These are phyloP conservation scores for Denticeps clupeoides DNA, from an alignment of 2,797 vertebrate genomes.

Conservation along the genomic window DNA sequence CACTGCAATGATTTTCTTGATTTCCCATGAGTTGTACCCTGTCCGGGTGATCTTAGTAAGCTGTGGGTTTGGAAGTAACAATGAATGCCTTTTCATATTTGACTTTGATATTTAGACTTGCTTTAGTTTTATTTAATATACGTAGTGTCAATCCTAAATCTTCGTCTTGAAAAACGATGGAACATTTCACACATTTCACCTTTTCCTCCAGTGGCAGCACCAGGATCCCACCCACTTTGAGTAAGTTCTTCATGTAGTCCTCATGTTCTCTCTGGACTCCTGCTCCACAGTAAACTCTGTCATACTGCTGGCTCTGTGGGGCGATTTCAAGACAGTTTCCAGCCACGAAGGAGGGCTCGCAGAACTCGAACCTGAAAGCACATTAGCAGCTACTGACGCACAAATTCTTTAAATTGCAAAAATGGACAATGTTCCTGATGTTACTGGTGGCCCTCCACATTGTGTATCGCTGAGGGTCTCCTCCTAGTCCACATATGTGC, in stretches of 20 bases:
- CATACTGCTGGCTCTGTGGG: slow-evolving; percentile 68
- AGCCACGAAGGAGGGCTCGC: slow-evolving; percentile 73
- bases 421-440: too few species aligned
- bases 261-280: slow-evolving; percentile 77
- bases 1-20: slow-evolving; percentile 78
- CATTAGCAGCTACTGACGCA: not conserved
- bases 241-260: slow-evolving; percentile 74
- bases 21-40: slow-evolving; percentile 73
- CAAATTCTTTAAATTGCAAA: too few species aligned
- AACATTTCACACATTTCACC: too few species aligned
- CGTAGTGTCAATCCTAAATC: too few species aligned
- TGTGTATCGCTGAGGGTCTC: too few species aligned
- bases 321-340: slow-evolving; percentile 79
- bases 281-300: slow-evolving; percentile 78
- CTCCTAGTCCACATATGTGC: too few species aligned
- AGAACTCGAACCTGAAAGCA: slow-evolving; percentile 71
- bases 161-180: too few species aligned
- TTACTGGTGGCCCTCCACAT: too few species aligned
- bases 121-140: too few species aligned
- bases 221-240: slow-evolving; percentile 78
- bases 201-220: slow-evolving; percentile 81
- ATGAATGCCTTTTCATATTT: too few species aligned
- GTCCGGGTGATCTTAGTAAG: slow-evolving; percentile 74
- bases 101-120: too few species aligned
- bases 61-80: too few species aligned